Conservation (phyloP, 2,797 vertebrate genomes). For the Sciurus vulgaris region DNA sequence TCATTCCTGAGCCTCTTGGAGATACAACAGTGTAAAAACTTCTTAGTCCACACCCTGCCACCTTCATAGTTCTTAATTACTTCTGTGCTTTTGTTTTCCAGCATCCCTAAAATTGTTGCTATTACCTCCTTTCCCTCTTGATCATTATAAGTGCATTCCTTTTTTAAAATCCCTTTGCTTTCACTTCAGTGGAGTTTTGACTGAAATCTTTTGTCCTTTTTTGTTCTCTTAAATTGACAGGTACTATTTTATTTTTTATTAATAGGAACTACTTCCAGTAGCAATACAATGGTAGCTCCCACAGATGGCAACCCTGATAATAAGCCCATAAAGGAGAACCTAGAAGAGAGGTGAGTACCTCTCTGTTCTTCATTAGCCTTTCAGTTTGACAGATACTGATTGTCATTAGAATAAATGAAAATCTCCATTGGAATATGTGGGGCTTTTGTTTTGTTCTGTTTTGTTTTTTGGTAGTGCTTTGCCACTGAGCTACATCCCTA, state of each 20-base stretch:
- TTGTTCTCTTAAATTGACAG: not conserved
- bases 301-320: conserved; percentile 93
- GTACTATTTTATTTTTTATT: not conserved
- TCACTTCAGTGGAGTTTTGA: not conserved
- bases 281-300: conserved; percentile 99
- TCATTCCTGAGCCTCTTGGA: not conserved
- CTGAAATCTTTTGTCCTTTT: not conserved
- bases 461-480: no score
- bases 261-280: conserved; percentile 98
- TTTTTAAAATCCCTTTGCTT: conserved; percentile 32
- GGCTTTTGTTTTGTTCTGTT: no score
- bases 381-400: not conserved
- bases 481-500: no score
- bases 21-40: not conserved
- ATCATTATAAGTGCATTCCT: not conserved
- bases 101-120: not conserved
- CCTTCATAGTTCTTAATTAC: not conserved
- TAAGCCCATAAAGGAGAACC: conserved; percentile 94
- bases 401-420: not conserved
- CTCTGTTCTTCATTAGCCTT: not conserved
- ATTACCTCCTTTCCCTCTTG: not conserved
- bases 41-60: not conserved
- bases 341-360: conserved; percentile 94
- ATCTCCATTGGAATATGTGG: not conserved
- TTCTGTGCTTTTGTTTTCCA: conserved; percentile 4